Base-by-base conservation (phyloP, 2,888 invertebrate genomes). In the Deroplatys truncata region DNA sequence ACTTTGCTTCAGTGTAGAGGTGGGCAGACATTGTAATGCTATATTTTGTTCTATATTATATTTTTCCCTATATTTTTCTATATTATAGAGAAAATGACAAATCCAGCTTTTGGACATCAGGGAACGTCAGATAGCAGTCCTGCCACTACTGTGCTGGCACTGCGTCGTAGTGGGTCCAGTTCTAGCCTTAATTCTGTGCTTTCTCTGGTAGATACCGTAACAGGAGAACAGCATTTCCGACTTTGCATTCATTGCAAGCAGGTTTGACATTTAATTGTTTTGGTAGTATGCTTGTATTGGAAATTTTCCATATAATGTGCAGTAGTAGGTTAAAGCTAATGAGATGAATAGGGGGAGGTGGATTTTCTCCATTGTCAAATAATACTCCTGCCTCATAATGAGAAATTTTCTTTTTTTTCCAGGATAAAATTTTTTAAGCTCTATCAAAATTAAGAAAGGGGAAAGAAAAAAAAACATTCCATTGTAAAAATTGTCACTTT, bases 71-170 rank as follows among this genome's bases (percentile, higher is more conserved):
- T 28, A 85, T 20, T 72, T 16, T 28, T 28, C 85, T 85, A 16
- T 13, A 72, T 72, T 92, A 16, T 88, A 95, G 95, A 94, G 91
- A 95, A 95, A 92, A 93, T 96, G 92, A 95, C 95, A 10, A 95
- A 94, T 92, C 95, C 95, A 84, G 94, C 90, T n/a, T 90, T 90
- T 89, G 90, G 90, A 83, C 89, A 89, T 35, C 89, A 88, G 49
- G 84, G 83, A 16, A 56, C 83, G 28, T 43, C 16, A 25, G 35
- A 8, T 86, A 56, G 28, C 72, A 35, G 13, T n/a, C 31, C 28
- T 31, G 16, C 82, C 29, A n/a, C 72, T 16, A 35, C 87, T 28
- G 16, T 72, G 20, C 25, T 56, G n/a, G 84, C 56, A 72, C 43
- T 91, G 84, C 82, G 89, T 15, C 88, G 94, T 49, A 92, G 93